These are phyloP conservation scores for Muscicapa striata DNA, from an alignment of 2,797 vertebrate genomes.

Conservation along the genomic window DNA sequence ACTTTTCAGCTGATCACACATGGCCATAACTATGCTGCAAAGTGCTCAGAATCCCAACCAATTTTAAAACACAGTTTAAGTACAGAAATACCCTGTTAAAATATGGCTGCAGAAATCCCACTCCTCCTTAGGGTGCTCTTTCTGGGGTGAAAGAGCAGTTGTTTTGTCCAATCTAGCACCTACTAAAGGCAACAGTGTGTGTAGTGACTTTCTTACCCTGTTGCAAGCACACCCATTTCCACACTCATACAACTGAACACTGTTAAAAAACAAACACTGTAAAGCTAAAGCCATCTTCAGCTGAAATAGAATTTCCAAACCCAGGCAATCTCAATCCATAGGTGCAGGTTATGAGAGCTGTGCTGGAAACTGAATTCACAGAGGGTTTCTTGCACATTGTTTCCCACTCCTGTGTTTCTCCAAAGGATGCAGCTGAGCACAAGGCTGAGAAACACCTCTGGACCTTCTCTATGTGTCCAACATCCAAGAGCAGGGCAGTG, in stretches of 20 bases:
- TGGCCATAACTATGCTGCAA: rapidly evolving
- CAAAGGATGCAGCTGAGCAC: not conserved
- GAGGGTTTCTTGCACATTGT: not conserved
- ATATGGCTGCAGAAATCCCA: not conserved
- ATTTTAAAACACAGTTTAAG: not conserved
- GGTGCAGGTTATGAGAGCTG: not conserved
- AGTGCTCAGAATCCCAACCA: not conserved
- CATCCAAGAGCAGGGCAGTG: not conserved
- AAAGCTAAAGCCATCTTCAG: not conserved
- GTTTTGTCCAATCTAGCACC: not conserved
- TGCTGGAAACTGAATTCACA: not conserved
- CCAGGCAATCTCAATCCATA: not conserved
- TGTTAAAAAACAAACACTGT: not conserved
- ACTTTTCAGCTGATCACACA: not conserved
- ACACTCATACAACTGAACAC: rapidly evolving
- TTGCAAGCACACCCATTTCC: not conserved
- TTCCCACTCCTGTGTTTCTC: not conserved
- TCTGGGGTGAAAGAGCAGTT: not conserved
- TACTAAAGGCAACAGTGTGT: not conserved
- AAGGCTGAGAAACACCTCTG: not conserved
- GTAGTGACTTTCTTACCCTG: not conserved
- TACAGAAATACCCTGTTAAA: not conserved
- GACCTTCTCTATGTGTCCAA: not conserved
- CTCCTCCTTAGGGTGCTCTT: not conserved
- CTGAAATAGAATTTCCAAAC: not conserved